A percentile compares a stretch with the other conserved stretches of the same genome.
phyloP scores from a whole-genome alignment of 2,888 invertebrate genomes.

The Mycalesis mineus region DNA sequence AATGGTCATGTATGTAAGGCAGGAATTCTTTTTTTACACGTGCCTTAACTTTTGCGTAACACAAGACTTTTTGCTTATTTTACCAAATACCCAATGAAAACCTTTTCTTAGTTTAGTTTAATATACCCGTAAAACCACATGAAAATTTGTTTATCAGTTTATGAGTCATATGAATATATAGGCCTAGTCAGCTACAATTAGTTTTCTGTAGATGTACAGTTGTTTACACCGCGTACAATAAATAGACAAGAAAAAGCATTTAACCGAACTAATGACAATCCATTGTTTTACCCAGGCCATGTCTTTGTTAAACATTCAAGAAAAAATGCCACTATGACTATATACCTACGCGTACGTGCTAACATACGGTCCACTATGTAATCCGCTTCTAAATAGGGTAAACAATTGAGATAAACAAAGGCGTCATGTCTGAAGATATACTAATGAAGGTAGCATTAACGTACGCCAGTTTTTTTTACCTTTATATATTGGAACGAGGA shows the following conservation, averaged over 20 bases:
- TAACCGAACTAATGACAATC: background rate
- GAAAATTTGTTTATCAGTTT: no score
- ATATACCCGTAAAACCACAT: no score
- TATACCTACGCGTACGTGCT: background rate
- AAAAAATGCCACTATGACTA: background rate
- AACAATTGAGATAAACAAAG: slow-evolving; percentile 50
- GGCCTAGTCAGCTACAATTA: no score
- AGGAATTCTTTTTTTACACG: no score
- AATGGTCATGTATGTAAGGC: no score
- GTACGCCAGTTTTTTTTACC: slow-evolving; percentile 18
- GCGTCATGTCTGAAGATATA: slow-evolving; percentile 46
- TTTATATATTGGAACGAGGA: background rate
- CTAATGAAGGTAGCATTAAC: slow-evolving; percentile 38
- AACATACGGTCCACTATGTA: slow-evolving; percentile 8
- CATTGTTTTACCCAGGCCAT: background rate
- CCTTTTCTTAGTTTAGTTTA: no score
- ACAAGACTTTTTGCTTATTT: no score
- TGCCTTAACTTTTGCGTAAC: no score
- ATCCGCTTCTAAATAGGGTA: slow-evolving; percentile 42
- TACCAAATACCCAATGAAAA: no score
- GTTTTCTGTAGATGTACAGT: background rate
- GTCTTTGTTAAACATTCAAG: background rate
- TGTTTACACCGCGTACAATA: no score
- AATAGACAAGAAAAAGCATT: background rate
- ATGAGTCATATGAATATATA: no score